phyloP scores from a whole-genome alignment of 2,113 vertebrate genomes.

The Ploceus nigricollis region DNA sequence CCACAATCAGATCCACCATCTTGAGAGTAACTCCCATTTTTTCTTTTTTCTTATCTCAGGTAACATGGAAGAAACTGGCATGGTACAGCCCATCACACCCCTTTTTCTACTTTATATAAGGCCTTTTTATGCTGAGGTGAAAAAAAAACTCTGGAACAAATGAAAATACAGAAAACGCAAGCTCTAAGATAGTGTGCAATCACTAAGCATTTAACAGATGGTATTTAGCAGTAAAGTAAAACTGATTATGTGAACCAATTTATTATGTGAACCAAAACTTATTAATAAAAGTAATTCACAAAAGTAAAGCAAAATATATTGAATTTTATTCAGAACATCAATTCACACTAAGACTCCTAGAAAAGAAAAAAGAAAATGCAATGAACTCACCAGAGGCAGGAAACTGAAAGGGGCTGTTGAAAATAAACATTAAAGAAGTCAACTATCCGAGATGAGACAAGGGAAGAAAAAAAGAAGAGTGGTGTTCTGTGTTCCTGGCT shows the following conservation, averaged over 20 bases:
- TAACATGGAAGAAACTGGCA: not conserved
- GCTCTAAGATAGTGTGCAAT: not conserved
- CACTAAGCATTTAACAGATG: not conserved
- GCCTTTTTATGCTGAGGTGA: not conserved
- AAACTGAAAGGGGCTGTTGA: slow-evolving; percentile 20
- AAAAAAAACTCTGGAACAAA: not conserved
- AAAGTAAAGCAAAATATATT: not conserved
- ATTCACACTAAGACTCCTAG: not conserved
- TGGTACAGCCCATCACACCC: not conserved
- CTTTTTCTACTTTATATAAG: not conserved
- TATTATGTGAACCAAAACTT: not conserved
- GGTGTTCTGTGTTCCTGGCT: not conserved
- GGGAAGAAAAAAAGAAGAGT: not conserved
- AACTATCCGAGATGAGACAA: not conserved
- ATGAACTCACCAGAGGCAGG: slow-evolving; percentile 52
- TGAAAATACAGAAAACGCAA: not conserved
- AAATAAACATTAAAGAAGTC: slow-evolving; percentile 29
- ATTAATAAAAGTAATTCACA: not conserved
- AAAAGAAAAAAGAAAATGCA: not conserved
- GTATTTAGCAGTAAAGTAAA: not conserved
- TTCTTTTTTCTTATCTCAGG: not conserved
- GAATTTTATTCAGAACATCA: not conserved
- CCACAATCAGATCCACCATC: not conserved
- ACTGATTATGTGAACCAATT: not conserved
- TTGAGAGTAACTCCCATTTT: not conserved